Conservation (phyloP, 2,888 invertebrate species). For the Cataglyphis livida region DNA sequence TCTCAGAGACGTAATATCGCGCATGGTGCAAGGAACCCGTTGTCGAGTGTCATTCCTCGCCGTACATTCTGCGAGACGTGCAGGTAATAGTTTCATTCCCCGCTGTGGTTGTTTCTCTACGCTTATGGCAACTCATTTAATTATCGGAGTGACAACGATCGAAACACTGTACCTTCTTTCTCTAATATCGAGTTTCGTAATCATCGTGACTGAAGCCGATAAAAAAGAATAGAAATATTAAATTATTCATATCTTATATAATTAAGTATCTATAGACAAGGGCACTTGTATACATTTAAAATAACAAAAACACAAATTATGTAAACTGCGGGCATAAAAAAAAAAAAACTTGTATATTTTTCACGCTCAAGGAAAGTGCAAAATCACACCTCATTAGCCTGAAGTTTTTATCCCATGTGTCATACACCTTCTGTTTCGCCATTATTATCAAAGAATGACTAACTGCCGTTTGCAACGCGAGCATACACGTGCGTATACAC, state of each 20-base stretch:
- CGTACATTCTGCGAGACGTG: neutral
- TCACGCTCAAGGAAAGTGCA: neutral
- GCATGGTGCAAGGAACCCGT: conserved; percentile 45
- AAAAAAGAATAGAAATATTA: neutral
- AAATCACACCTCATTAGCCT: conserved; percentile 19
- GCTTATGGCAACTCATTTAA: neutral
- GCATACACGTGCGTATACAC: conserved; percentile 58
- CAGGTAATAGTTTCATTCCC: conserved; percentile 33
- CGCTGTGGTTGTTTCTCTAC: neutral
- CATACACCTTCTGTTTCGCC: conserved; percentile 4
- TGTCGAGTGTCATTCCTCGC: conserved; percentile 31
- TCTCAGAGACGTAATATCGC: conserved; percentile 34
- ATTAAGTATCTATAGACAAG: neutral
- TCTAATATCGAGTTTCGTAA: neutral
- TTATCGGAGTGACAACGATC: neutral
- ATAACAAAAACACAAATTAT: neutral
- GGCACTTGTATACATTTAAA: neutral
- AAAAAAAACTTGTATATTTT: neutral
- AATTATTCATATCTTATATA: neutral
- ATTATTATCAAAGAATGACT: conserved; percentile 66
- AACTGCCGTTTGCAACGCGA: conserved; percentile 63
- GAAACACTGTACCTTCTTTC: neutral
- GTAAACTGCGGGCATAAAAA: neutral
- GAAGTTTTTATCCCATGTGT: neutral
- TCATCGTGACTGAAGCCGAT: neutral